Conservation (phyloP, 2,113 vertebrate genomes). For the Cyanoderma ruficeps region DNA sequence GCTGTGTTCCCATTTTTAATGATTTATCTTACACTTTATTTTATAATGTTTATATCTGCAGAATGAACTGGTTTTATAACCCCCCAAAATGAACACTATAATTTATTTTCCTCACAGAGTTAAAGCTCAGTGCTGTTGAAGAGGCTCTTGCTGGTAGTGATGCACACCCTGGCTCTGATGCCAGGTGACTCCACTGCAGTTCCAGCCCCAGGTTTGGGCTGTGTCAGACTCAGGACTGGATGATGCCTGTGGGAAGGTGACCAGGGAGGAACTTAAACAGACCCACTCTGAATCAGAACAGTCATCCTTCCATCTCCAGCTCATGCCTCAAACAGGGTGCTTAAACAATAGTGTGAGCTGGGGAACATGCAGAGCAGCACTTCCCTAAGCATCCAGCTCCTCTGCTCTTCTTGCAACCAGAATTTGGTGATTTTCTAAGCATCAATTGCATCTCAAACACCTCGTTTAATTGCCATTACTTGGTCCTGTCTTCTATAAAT, state of each 20-base stretch:
- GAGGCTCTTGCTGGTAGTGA: background rate
- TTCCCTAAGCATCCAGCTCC: background rate
- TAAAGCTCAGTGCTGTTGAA: background rate
- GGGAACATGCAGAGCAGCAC: background rate
- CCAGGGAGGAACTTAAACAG: background rate
- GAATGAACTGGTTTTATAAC: conserved; percentile 38
- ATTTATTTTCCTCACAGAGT: background rate
- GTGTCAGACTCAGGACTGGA: background rate
- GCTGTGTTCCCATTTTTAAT: conserved; percentile 47
- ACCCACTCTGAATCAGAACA: background rate
- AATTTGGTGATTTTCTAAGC: background rate
- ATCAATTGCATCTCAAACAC: rapidly evolving
- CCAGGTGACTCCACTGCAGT: background rate
- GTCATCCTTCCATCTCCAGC: too few species aligned
- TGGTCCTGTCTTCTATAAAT: background rate
- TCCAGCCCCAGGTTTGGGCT: background rate
- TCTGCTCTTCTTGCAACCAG: background rate
- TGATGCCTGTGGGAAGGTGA: background rate
- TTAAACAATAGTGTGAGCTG: background rate
- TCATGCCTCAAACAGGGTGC: background rate
- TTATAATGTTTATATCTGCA: conserved; percentile 48
- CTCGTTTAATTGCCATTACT: background rate
- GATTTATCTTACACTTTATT: conserved; percentile 51
- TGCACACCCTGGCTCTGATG: background rate
- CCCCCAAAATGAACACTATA: background rate